Base-by-base conservation (phyloP, 2,888 invertebrate genomes). In the Germaria angustata region DNA sequence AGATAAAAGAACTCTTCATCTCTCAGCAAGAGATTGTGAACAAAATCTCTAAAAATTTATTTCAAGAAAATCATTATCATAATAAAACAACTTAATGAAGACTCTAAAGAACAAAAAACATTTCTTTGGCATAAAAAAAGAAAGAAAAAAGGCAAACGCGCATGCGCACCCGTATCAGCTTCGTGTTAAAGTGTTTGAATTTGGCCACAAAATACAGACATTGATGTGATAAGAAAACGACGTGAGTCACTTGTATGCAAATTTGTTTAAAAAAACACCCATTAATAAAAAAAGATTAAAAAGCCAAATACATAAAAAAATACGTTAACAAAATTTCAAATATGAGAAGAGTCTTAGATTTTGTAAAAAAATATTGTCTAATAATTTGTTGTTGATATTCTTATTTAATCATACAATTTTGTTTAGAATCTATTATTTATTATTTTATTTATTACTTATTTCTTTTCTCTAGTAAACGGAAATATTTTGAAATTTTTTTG, bases 291-390 rank as follows among this genome's bases (percentile, higher is more conserved):
- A 68, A 49, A 63, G 7, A 41, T 2, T 51, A 39, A 66, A 49
- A 59, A 78, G 36, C 11, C 61, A 63, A 63, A 72, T 8, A 11
- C 44, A 51, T 65, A 36, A 63, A 49, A 28, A 55, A 55, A 65
- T 44, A 65, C 53, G n/a, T 55, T 71, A 39, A 53, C 55, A 20
- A 44, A 39, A 44, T 72, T 65, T 15, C 20, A 61, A 61, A 36
- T 49, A n/a, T n/a, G n/a, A 57, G 84, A 72, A 80, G 86, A 86
- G 84, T 86, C 84, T 86, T 86, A 88, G 84, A 81, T 87, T 87
- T 84, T 28, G 73, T 36, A 46, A 57, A 57, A 44, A 8, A 34
- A 68, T 72, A 55, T 63, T 71, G 36, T 55, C n/a, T n/a, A n/a
- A 36, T 49, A 71, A 71, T 46, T n/a, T 69, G 20, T 32, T 65